These are phyloP conservation scores for Suricata suricatta DNA, from an alignment of 2,113 vertebrate genomes.

Conservation along the genomic window DNA sequence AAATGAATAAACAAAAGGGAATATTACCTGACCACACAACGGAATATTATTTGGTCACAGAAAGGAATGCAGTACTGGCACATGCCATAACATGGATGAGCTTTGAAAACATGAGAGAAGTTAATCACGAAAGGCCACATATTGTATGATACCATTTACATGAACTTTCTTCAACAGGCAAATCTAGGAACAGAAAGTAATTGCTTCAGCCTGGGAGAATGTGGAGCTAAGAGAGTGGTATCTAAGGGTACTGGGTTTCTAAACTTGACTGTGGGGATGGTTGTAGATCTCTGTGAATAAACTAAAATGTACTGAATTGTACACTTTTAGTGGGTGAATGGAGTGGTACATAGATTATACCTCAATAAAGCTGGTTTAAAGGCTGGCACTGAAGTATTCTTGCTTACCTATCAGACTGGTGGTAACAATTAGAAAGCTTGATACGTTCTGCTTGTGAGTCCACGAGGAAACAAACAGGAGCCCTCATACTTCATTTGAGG, in stretches of 20 bases:
- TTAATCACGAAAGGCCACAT: background rate
- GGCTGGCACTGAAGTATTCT: background rate
- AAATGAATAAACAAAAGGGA: background rate
- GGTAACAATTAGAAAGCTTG: background rate
- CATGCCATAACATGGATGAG: background rate
- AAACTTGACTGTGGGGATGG: background rate
- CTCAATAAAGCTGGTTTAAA: background rate
- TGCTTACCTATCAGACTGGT: background rate
- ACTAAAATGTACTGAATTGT: background rate
- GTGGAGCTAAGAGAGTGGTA: background rate
- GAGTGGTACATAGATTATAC: background rate
- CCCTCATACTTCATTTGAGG: background rate
- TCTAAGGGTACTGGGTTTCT: background rate
- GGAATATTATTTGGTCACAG: background rate
- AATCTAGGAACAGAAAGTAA: background rate
- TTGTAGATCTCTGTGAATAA: background rate
- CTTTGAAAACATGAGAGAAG: slow-evolving; percentile 23
- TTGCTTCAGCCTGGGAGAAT: background rate
- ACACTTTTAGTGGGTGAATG: background rate
- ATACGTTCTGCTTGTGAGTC: background rate
- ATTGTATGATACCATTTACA: background rate
- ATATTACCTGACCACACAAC: background rate
- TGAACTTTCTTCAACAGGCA: background rate
- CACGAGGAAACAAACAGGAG: background rate
- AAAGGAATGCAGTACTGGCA: background rate